Percentiles rank a stretch among this genome's conserved stretches.
Evolutionary conservation across 2,888 invertebrate genomes (phyloP).

Genomic region (Drosophila ustulata): DNA sequence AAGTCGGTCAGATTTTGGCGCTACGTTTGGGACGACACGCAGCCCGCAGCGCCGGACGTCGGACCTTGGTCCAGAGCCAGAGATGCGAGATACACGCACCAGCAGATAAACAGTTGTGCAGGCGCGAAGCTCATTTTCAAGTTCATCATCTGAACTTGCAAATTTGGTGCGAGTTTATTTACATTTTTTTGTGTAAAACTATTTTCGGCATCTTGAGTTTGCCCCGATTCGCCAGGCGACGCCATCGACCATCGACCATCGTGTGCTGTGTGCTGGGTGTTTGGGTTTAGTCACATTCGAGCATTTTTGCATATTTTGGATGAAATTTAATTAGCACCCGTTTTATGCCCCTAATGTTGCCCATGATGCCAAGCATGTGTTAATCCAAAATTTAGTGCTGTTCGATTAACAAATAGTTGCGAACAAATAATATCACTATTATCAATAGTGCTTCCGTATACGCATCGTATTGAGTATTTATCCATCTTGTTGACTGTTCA

Average conservation of each 20-base stretch:
- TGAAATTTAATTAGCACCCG: constrained; percentile 48
- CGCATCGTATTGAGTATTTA: constrained; percentile 22
- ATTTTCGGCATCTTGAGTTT: constrained; percentile 39
- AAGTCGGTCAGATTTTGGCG: constrained; percentile 53
- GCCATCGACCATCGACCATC: no score
- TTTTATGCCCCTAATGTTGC: constrained; percentile 24
- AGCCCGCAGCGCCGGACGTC: constrained; percentile 16
- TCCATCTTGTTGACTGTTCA: constrained; percentile 34
- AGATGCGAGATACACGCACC: constrained; percentile 5
- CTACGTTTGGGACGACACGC: constrained; percentile 68
- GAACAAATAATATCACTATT: constrained; percentile 53
- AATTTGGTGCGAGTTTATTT: constrained; percentile 50
- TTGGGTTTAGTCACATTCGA: constrained; percentile 41
- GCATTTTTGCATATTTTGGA: constrained; percentile 33
- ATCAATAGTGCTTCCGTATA: constrained; percentile 65
- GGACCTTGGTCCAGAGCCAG: constrained; percentile 21
- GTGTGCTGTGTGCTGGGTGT: neutral
- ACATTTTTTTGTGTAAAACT: constrained; percentile 29
- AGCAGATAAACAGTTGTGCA: constrained; percentile 37
- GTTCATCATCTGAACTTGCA: constrained; percentile 77
- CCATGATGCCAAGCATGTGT: constrained; percentile 25
- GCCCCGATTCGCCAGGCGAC: constrained; percentile 37
- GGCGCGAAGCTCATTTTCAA: constrained; percentile 57
- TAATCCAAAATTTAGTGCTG: constrained; percentile 54
- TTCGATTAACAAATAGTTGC: constrained; percentile 59